phyloP scores from a whole-genome alignment of 2,888 invertebrate species.

The Polyommatus icarus region DNA sequence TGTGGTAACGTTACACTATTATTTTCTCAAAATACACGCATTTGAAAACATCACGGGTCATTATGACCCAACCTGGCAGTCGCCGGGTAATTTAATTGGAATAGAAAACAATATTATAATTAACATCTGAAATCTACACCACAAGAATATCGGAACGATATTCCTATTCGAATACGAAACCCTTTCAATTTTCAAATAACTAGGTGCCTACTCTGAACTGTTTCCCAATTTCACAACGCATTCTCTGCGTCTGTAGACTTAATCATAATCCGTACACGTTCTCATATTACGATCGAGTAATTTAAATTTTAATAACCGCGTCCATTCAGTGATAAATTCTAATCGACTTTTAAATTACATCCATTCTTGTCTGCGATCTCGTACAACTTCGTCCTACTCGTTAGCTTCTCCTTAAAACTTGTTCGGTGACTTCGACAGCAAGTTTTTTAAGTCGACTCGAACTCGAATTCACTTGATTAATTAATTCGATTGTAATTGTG shows the following conservation, averaged over 20 bases:
- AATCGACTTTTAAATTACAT: conserved; percentile 80
- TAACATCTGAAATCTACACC: too few species aligned
- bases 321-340: conserved; percentile 68
- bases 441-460: conserved; percentile 73
- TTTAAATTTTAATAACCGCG: conserved; percentile 64
- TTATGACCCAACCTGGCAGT: too few species aligned
- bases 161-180: too few species aligned
- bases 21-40: too few species aligned
- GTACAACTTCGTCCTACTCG: conserved; percentile 65
- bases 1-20: too few species aligned
- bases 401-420: conserved; percentile 78
- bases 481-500: conserved; percentile 76
- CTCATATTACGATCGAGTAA: conserved; percentile 22
- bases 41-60: too few species aligned
- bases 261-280: conserved; percentile 13
- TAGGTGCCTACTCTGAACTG: not conserved
- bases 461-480: conserved; percentile 73
- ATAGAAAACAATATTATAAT: too few species aligned
- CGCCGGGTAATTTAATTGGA: too few species aligned
- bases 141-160: too few species aligned
- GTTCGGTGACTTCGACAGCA: conserved; percentile 57
- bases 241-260: not conserved
- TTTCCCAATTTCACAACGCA: not conserved
- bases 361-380: conserved; percentile 73
- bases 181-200: too few species aligned